Evolutionary conservation across 2,888 invertebrate genomes (phyloP), one percentile per base, ranked within the genome.

Genomic region (Helicoverpa assulta): DNA sequence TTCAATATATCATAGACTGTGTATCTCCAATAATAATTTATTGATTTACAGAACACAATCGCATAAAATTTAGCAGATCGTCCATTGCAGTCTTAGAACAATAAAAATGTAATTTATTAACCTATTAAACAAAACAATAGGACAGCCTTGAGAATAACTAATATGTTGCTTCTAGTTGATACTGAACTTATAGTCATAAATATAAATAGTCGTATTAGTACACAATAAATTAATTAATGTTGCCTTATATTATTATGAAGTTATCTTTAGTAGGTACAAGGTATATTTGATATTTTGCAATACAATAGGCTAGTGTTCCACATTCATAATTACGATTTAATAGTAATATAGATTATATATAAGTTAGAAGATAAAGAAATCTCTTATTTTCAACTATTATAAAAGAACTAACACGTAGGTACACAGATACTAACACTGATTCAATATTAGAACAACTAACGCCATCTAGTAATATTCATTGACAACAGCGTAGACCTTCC

Each of bases 381-480:
- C 21, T 21, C 21, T 4, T 26, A 26, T 26, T 26, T 26, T 40
- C 14, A 40, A 40, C 5, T 14, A 10, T 40, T 33, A 33, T 8
- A 33, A 33, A n/a, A n/a, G n/a, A n/a, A 33, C 10, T 1, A 33
- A 33, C 33, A 6, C 1, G 10, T 26, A 4, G 4, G 0, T 4
- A 21, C 21, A 26, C 26, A 26, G 26, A 26, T 26, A 26, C 26
- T 26, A 26, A 26, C 26, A 4, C 8, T 33, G 33, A 14, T 61
- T 33, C 8, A 51, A 37, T 12, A 33, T 40, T 55, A 18, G 5
- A 47, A 70, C 73, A 19, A 66, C 63, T 70, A 79, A 29, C 77
- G 81, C 77, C 79, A 79, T 77, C 79, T 80, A 70, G 61, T 60
- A n/a, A 8, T 26, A 26, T 7, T 1, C 12, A 5, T 0, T 0